Base-by-base conservation (phyloP, 2,888 invertebrate species). In the Oegoconia quadripuncta region DNA sequence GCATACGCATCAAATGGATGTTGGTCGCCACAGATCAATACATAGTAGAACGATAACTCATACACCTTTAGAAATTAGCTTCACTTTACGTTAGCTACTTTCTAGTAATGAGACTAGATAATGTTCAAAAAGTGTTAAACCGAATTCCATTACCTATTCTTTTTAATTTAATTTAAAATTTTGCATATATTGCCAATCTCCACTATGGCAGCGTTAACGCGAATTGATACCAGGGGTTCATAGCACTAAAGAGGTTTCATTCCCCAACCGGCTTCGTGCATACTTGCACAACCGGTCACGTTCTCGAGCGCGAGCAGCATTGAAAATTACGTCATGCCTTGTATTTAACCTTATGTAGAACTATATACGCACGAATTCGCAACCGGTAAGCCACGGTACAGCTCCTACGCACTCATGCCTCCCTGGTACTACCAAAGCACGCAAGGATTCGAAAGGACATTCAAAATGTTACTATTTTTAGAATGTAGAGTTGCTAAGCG, bases 241-340 rank as follows among this genome's bases (percentile, higher is more conserved):
- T 64, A 67, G 55, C 52, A 40, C 47, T 48, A 52, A 51, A 57
- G 67, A 63, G 74, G 74, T 80, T 71, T 73, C 64, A 12, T 15
- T 13, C 30, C 22, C 22, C 15, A 74, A 71, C 64, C 65, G 64
- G 51, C 59, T 51, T 44, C 48, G 38, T 66, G 69, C 70, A 72
- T 64, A 80, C 75, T 74, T 74, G 75, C 74, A 74, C 72, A 74
- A 79, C 76, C 68, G 69, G 74, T 73, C 76, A 68, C 68, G 73
- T 70, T 67, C 60, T 67, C 65, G 63, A 52, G 60, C 72, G 74
- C 74, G 72, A 74, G 69, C 78, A 74, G 67, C 77, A 78, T 74
- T 74, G 74, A 69, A 69, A 69, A 71, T 84, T 82, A 81, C 83
- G 81, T 83, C 83, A 84, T 69, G 67, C 55, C 67, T 67, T 75